A percentile compares a stretch with the other conserved stretches of the same genome.
Conservation (phyloP, 2,797 vertebrate species). For the Takifugu ocellatus region DNA sequence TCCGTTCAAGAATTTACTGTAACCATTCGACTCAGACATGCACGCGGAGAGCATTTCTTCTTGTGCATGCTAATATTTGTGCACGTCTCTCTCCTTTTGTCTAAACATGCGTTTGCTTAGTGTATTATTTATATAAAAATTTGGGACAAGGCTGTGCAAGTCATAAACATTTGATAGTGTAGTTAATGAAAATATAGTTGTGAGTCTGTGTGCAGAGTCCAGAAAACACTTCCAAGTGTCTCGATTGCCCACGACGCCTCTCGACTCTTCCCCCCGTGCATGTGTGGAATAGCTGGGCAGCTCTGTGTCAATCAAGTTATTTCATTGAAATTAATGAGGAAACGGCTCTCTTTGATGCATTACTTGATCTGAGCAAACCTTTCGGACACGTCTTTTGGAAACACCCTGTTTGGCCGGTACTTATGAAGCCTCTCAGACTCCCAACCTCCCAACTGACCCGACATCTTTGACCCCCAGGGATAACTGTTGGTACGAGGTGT, state of each 20-base stretch:
- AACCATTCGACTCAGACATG: constrained; percentile 7
- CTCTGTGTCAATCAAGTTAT: neutral
- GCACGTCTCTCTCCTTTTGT: constrained; percentile 1
- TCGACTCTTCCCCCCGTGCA: no score
- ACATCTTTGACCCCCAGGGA: neutral
- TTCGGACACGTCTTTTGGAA: neutral
- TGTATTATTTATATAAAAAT: constrained; percentile 4
- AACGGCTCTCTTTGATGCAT: neutral
- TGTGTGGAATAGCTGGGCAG: no score
- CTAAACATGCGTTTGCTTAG: constrained; percentile 1
- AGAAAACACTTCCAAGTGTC: no score
- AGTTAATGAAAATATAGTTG: no score
- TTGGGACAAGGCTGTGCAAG: constrained; percentile 9
- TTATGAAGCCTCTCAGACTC: neutral
- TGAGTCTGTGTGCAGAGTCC: no score
- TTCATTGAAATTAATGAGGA: neutral
- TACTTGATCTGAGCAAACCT: neutral
- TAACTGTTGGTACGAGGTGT: no score
- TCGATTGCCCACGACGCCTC: no score
- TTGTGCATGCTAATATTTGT: neutral
- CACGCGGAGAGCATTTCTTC: neutral
- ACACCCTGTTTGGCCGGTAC: neutral
- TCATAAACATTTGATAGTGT: neutral
- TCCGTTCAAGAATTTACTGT: constrained; percentile 2
- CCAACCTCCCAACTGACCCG: neutral